These are phyloP conservation scores for Polydrusus pterygomalis DNA, from an alignment of 2,888 invertebrate species.

Conservation along the genomic window DNA sequence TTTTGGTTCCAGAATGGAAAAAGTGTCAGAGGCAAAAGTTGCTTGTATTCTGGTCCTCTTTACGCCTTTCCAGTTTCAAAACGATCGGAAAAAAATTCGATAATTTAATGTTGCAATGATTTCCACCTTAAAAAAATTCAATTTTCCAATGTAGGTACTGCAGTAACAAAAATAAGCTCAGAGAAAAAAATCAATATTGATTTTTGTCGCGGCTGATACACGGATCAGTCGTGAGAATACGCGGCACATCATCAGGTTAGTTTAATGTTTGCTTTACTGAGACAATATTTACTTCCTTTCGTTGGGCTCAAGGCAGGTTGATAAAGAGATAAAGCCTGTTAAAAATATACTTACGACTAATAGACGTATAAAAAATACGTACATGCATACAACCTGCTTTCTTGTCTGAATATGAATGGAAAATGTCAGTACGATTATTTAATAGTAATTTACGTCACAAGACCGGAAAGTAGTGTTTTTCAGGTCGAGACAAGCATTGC, in stretches of 20 bases:
- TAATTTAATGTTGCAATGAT: not conserved
- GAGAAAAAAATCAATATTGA: conserved; percentile 46
- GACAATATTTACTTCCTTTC: conserved; percentile 56
- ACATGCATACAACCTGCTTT: conserved; percentile 1
- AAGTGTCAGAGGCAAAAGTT: no score
- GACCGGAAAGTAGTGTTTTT: no score
- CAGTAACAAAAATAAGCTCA: conserved; percentile 6
- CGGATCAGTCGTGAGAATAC: conserved; percentile 53
- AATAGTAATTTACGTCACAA: no score
- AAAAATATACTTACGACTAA: not conserved
- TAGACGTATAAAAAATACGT: no score
- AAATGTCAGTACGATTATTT: not conserved
- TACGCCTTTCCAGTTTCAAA: no score
- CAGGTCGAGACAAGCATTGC: no score
- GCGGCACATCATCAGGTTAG: conserved; percentile 33
- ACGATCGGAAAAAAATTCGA: no score
- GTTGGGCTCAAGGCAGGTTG: conserved; percentile 43
- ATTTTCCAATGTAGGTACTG: not conserved
- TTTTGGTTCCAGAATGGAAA: no score
- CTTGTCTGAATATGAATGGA: not conserved
- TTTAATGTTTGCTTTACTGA: conserved; percentile 39
- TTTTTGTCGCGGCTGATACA: conserved; percentile 22
- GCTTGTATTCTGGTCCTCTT: no score
- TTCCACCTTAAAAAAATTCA: not conserved
- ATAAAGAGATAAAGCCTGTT: conserved; percentile 28